Conservation (phyloP, 37 sponge, comb jelly and placozoan species). For the Hexactinellida sp. region DNA sequence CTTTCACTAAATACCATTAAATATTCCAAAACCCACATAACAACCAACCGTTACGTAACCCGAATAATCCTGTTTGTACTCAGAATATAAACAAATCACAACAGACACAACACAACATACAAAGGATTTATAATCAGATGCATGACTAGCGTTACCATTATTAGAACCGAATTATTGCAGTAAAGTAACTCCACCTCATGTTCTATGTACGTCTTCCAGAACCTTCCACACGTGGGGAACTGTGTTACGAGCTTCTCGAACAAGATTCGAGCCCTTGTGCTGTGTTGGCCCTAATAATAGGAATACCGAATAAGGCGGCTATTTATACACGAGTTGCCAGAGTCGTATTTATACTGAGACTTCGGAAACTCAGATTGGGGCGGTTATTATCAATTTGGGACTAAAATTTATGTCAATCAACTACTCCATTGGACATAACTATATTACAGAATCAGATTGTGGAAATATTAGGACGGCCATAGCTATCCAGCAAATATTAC, state of each 20-base stretch:
- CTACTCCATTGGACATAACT: too few species aligned
- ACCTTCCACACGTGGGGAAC: conserved; percentile 83
- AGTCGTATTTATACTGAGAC: too few species aligned
- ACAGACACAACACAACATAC: not conserved
- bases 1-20: too few species aligned
- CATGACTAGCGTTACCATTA: conserved; percentile 16
- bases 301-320: not conserved
- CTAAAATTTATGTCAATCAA: too few species aligned
- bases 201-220: conserved; percentile 93
- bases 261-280: conserved; percentile 42
- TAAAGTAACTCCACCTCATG: conserved; percentile 65
- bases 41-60: too few species aligned
- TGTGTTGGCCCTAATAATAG: conserved; percentile 12
- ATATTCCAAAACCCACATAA: too few species aligned
- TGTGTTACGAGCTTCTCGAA: conserved; percentile 75
- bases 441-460: too few species aligned
- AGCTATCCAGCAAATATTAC: too few species aligned
- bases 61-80: not conserved
- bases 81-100: not conserved
- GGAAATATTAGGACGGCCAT: too few species aligned
- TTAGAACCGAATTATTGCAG: conserved; percentile 16
- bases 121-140: not conserved
- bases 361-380: too few species aligned
- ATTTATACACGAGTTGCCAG: not conserved
- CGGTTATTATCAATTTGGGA: too few species aligned